A percentile compares a stretch with the other conserved stretches of the same genome.
Conservation (phyloP, 1,140 invertebrate genomes). For the Atta texana region DNA sequence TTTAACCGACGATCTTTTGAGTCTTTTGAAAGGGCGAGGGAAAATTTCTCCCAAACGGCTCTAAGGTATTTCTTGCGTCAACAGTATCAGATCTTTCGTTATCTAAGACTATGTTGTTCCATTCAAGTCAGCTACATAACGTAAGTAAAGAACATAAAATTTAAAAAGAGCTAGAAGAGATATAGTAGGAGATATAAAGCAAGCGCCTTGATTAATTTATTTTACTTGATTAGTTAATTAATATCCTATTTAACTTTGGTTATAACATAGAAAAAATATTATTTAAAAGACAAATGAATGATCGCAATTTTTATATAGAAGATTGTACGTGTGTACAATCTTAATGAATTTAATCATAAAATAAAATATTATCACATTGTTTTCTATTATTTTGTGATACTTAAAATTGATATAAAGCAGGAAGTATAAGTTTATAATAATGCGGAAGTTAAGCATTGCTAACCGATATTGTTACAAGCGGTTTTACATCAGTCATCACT, state of each 20-base stretch:
- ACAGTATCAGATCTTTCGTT: conserved; percentile 54
- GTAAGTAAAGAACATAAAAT: conserved; percentile 11
- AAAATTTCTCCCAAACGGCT: conserved; percentile 53
- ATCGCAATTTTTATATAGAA: background rate
- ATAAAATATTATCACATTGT: background rate
- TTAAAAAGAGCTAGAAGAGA: background rate
- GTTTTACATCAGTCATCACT: conserved; percentile 42
- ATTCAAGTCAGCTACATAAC: conserved; percentile 1
- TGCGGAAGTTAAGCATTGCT: conserved; percentile 36
- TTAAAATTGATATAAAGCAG: background rate
- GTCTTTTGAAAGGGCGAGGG: conserved; percentile 65
- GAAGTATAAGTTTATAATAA: conserved; percentile 7
- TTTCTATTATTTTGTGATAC: background rate
- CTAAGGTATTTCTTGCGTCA: conserved; percentile 58
- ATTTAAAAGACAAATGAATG: background rate
- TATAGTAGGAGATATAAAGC: background rate
- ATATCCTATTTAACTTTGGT: background rate
- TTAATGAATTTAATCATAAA: background rate
- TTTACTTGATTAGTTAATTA: background rate
- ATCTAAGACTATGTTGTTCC: conserved; percentile 33
- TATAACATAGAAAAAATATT: background rate
- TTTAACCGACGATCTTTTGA: conserved; percentile 70
- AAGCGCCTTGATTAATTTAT: background rate
- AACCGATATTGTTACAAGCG: conserved; percentile 54
- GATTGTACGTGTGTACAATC: background rate